Evolutionary conservation across 2,113 vertebrate genomes (phyloP).

Genomic region (Girardinichthys multiradiatus): DNA sequence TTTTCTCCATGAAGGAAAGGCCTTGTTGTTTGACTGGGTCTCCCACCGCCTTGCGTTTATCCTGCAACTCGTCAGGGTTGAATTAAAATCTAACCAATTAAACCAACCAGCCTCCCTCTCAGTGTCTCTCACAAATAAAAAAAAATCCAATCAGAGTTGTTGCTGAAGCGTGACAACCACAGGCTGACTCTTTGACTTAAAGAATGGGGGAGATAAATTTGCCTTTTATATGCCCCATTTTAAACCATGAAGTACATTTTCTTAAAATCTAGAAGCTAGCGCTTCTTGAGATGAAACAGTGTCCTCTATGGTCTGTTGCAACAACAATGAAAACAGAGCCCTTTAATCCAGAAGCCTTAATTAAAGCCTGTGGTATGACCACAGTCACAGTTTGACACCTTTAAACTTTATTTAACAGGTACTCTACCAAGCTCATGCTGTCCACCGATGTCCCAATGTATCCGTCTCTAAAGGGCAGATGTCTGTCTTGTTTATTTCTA

Average conservation of each 20-base stretch:
- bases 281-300: constrained; percentile 20
- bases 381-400: constrained; percentile 46
- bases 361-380: constrained; percentile 55
- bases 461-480: constrained; percentile 18
- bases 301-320: constrained; percentile 41
- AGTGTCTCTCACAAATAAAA: constrained; percentile 37
- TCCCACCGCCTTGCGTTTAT: constrained; percentile 45
- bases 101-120: constrained; percentile 41
- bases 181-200: constrained; percentile 55
- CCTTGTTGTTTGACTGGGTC: constrained; percentile 36
- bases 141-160: constrained; percentile 55
- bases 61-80: constrained; percentile 38
- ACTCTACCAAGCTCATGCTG: constrained; percentile 9
- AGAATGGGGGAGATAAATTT: constrained; percentile 49
- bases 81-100: constrained; percentile 65
- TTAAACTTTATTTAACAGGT: constrained; percentile 36
- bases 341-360: constrained; percentile 46
- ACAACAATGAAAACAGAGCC: constrained; percentile 27
- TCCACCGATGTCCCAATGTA: constrained; percentile 12
- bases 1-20: constrained; percentile 48
- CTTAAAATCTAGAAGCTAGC: constrained; percentile 14
- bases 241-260: constrained; percentile 52
- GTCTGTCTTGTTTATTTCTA: background rate
- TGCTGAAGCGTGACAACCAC: constrained; percentile 63
- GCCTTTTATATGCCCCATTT: constrained; percentile 39